Percentiles rank a stretch among this genome's conserved stretches.
These are phyloP conservation scores for Pseudomyrmex gracilis DNA, from an alignment of 1,140 invertebrate genomes.

Conservation along the genomic window DNA sequence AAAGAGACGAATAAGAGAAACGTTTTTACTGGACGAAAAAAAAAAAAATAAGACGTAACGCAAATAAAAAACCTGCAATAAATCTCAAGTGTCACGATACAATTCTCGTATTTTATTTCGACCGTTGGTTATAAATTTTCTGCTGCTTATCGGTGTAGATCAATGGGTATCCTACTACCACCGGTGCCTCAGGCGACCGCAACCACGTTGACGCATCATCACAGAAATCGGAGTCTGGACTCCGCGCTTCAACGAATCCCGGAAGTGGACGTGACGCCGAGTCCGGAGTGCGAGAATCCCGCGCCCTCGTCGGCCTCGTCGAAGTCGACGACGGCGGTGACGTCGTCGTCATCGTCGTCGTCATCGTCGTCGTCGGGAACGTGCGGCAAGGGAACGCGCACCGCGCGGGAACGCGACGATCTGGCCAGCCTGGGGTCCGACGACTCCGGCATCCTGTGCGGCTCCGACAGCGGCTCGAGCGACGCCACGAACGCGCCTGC, in stretches of 20 bases:
- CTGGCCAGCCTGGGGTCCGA: conserved; percentile 93
- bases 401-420: conserved; percentile 87
- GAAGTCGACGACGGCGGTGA: background rate
- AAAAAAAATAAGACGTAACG: no score
- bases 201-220: conserved; percentile 89
- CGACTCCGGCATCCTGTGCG: conserved; percentile 93
- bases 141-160: conserved; percentile 84
- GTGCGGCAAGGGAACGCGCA: conserved; percentile 49
- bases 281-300: conserved; percentile 89
- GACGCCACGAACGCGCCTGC: conserved; percentile 80
- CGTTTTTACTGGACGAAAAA: no score
- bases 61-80: no score
- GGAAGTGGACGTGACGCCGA: conserved; percentile 92
- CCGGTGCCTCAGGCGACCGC: conserved; percentile 88
- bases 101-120: background rate
- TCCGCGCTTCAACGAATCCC: conserved; percentile 94
- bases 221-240: conserved; percentile 94
- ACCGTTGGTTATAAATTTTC: background rate
- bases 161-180: conserved; percentile 91
- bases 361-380: conserved; percentile 24
- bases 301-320: conserved; percentile 79
- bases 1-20: no score
- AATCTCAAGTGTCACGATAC: background rate
- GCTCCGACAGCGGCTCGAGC: conserved; percentile 87
- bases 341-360: conserved; percentile 23